A percentile compares a stretch with the other conserved stretches of the same genome.
phyloP scores from a whole-genome alignment of 2,797 vertebrate genomes.

The Natrix natrix region DNA sequence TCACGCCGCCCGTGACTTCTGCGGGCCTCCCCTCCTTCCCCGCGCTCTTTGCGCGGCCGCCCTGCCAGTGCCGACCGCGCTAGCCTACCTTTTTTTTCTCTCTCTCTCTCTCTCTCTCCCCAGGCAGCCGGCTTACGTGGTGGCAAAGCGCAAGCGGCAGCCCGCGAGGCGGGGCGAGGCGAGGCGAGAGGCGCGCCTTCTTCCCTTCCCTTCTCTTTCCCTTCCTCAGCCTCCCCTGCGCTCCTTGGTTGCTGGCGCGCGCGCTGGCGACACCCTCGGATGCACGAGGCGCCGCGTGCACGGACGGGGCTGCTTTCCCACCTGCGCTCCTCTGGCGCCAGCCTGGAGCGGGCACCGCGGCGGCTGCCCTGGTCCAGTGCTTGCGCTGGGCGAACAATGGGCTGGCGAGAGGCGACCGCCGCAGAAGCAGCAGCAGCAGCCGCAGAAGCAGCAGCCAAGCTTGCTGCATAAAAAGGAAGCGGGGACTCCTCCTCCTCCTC shows the following conservation, averaged over 20 bases:
- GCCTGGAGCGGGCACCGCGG: background rate
- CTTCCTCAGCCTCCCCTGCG: background rate
- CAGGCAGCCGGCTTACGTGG: background rate
- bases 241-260: background rate
- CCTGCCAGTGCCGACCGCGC: background rate
- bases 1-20: background rate
- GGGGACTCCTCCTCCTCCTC: conserved; percentile 29
- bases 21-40: background rate
- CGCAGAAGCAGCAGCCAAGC: background rate
- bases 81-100: background rate
- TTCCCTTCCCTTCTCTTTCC: too few relatives aligned
- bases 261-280: conserved; percentile 25
- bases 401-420: conserved; percentile 19
- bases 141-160: background rate
- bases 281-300: background rate
- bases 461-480: conserved; percentile 18
- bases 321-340: conserved; percentile 4
- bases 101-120: too few relatives aligned
- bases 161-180: background rate
- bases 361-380: background rate
- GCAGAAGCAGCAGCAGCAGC: background rate
- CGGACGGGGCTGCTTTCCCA: background rate
- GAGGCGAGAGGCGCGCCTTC: background rate
- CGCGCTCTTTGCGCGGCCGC: background rate
- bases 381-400: conserved; percentile 31